Conservation (phyloP, 2,797 vertebrate species). For the Cygnus olor region DNA sequence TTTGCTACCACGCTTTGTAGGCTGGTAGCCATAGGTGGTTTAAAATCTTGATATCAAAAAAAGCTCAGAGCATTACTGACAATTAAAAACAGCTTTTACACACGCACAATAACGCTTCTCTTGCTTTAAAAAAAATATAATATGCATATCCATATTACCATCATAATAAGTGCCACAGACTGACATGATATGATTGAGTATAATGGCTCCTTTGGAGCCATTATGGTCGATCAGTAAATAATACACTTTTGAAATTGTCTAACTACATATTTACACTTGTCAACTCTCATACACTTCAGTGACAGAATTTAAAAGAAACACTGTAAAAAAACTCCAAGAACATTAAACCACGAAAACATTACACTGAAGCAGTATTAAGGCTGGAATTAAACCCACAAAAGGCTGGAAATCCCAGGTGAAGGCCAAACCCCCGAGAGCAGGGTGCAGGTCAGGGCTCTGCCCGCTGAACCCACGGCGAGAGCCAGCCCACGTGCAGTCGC, state of each 20-base stretch:
- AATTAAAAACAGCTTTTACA: conserved; percentile 76
- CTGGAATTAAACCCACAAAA: conserved; percentile 61
- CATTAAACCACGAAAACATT: conserved; percentile 66
- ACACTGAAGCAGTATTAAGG: conserved; percentile 24
- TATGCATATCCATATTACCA: conserved; percentile 80
- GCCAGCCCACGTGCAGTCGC: not conserved
- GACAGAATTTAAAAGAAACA: conserved; percentile 80
- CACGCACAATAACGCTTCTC: conserved; percentile 73
- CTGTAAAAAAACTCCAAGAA: conserved; percentile 66
- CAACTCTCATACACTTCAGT: conserved; percentile 73
- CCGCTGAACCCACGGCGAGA: not conserved
- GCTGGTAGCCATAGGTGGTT: conserved; percentile 51
- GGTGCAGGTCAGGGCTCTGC: not conserved
- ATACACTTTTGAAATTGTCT: conserved; percentile 81
- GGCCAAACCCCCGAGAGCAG: not conserved
- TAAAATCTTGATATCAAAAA: conserved; percentile 59
- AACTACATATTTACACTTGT: conserved; percentile 83
- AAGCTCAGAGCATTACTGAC: conserved; percentile 67
- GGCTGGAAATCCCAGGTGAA: conserved; percentile 22
- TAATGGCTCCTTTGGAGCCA: conserved; percentile 78
- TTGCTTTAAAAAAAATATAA: conserved; percentile 66
- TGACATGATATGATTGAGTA: conserved; percentile 80
- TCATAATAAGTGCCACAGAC: conserved; percentile 75
- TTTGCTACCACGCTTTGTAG: not conserved
- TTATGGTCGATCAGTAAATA: conserved; percentile 82